Percentiles rank a stretch among this genome's conserved stretches.
Evolutionary conservation across 2,888 invertebrate genomes (phyloP).

Genomic region (Gari tellinella): DNA sequence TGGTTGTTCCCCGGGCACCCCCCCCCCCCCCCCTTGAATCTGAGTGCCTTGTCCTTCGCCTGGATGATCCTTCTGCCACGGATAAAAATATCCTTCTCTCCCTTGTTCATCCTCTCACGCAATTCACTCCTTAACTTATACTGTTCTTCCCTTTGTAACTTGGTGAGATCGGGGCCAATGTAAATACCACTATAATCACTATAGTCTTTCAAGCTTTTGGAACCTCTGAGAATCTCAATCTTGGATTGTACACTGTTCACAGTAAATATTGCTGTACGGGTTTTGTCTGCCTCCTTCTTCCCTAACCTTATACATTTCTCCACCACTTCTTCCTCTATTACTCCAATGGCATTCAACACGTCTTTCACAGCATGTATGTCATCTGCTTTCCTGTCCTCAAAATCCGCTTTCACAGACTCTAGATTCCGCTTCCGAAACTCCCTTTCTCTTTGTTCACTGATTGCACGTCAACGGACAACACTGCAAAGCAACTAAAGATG

Average conservation of each 20-base stretch:
- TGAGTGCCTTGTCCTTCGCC: background rate
- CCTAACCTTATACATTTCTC: background rate
- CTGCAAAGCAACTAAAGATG: too few species aligned
- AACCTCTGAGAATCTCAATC: background rate
- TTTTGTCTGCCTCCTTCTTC: background rate
- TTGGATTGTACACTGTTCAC: background rate
- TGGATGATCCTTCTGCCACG: conserved; percentile 1
- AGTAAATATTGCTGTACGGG: background rate
- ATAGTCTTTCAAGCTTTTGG: background rate
- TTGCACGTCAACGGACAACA: too few species aligned
- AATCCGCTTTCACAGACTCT: background rate
- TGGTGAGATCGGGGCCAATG: background rate
- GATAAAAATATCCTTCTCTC: conserved; percentile 5
- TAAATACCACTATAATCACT: background rate
- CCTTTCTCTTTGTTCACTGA: background rate
- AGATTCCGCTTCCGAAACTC: background rate
- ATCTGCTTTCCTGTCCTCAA: background rate
- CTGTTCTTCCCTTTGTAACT: background rate
- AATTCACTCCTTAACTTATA: background rate
- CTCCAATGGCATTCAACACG: too few species aligned
- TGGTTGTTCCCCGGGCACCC: background rate
- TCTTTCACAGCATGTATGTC: background rate
- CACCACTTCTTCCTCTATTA: too few species aligned
- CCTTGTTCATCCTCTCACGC: background rate
- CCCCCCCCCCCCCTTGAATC: conserved; percentile 2